Conservation (phyloP, 92 coral and sea anemone species). For the Diadumene lineata region DNA sequence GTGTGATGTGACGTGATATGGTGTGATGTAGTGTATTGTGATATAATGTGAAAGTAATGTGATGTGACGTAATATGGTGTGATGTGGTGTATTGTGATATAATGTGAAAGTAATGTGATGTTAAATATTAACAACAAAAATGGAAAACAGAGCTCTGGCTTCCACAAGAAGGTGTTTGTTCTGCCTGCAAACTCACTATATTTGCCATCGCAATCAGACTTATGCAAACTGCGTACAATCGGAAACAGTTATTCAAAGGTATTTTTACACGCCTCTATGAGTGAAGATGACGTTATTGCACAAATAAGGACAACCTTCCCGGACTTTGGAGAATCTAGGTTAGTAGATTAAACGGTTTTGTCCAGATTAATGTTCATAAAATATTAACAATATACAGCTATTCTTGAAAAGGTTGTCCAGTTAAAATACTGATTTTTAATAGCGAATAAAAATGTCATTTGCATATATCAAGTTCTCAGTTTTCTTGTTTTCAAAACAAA, state of each 20-base stretch:
- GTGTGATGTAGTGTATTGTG: too few species aligned
- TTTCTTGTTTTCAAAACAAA: too few species aligned
- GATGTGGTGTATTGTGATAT: too few species aligned
- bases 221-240: constrained; percentile 29
- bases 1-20: too few species aligned
- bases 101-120: too few species aligned
- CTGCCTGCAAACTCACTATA: constrained; percentile 27
- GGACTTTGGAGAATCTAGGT: constrained; percentile 10
- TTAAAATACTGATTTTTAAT: neutral
- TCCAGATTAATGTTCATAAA: neutral
- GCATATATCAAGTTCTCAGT: too few species aligned
- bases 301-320: constrained; percentile 31
- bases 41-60: too few species aligned
- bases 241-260: constrained; percentile 21
- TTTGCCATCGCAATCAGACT: constrained; percentile 38
- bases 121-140: too few species aligned
- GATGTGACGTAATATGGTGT: too few species aligned
- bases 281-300: constrained; percentile 28
- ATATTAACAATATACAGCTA: neutral
- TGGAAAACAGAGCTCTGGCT: too few species aligned
- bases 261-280: constrained; percentile 20
- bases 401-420: too few species aligned
- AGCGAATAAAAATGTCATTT: too few species aligned
- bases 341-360: neutral
- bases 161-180: constrained; percentile 37